These are phyloP conservation scores for Hydra vulgaris DNA, from an alignment of 30 jellyfish, hydroid and myxozoan species.

Conservation along the genomic window DNA sequence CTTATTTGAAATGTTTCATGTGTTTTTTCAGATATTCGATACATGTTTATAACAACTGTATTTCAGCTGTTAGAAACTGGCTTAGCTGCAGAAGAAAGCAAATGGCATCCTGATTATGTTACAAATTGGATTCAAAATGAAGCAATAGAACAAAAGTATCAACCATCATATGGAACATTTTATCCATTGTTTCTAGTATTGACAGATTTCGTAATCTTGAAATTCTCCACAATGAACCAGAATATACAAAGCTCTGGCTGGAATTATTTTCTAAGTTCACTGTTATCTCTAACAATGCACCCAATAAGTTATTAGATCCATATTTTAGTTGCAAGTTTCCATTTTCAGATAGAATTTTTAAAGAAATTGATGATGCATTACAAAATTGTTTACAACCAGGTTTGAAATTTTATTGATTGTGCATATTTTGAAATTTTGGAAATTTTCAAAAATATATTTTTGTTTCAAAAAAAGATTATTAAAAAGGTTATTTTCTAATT, in stretches of 20 bases:
- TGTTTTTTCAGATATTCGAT: neutral
- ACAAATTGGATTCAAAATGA: conserved; percentile 47
- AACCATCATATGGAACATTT: conserved; percentile 66
- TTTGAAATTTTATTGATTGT: neutral
- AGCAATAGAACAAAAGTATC: conserved; percentile 40
- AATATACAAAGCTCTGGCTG: neutral
- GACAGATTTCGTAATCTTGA: conserved; percentile 40
- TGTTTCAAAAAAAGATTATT: too few relatives aligned
- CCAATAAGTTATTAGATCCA: neutral
- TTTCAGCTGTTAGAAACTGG: neutral
- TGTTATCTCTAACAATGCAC: neutral
- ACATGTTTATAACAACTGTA: neutral
- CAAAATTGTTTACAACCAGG: neutral
- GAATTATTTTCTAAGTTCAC: neutral
- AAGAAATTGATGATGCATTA: neutral
- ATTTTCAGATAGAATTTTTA: neutral
- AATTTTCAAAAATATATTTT: too few relatives aligned
- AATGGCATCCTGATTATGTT: neutral
- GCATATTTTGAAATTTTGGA: too few relatives aligned
- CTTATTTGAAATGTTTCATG: too few relatives aligned
- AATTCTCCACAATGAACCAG: neutral
- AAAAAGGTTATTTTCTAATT: too few relatives aligned
- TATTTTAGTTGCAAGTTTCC: neutral
- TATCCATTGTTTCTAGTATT: conserved; percentile 13
- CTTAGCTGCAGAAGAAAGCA: conserved; percentile 4